Conservation (phyloP, 1,140 invertebrate genomes). For the Agrypnia vestita region DNA sequence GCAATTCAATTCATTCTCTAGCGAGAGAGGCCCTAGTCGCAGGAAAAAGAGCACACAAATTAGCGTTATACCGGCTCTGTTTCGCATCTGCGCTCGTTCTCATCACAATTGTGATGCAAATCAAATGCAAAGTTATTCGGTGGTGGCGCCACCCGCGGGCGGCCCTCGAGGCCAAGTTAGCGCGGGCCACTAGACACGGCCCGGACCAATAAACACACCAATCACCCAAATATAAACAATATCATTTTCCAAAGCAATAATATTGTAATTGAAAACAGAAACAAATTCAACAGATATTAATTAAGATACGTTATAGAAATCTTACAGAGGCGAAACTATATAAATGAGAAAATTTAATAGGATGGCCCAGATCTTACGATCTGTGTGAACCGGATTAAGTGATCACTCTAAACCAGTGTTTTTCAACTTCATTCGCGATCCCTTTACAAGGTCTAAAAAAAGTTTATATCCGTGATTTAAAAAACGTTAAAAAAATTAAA, state of each 20-base stretch:
- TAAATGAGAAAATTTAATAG: too few species aligned
- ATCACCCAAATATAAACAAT: slow-evolving; percentile 44
- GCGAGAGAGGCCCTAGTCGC: neutral
- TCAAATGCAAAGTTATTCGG: slow-evolving; percentile 51
- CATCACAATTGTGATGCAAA: slow-evolving; percentile 50
- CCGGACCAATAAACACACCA: slow-evolving; percentile 36
- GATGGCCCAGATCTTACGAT: too few species aligned
- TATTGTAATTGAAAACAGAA: too few species aligned
- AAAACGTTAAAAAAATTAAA: too few species aligned
- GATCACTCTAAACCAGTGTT: too few species aligned
- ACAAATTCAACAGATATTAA: too few species aligned
- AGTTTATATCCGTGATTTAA: too few species aligned
- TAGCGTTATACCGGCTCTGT: slow-evolving; percentile 32
- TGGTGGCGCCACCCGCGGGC: neutral
- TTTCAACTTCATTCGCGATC: too few species aligned
- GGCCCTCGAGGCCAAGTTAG: slow-evolving; percentile 31
- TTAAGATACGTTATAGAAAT: too few species aligned
- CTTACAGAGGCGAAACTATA: too few species aligned
- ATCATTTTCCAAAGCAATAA: slow-evolving; percentile 5
- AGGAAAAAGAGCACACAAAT: slow-evolving; percentile 48
- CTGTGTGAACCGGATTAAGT: too few species aligned
- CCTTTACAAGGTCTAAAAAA: too few species aligned
- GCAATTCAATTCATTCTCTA: slow-evolving; percentile 12
- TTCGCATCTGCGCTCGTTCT: slow-evolving; percentile 39
- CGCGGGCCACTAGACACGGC: slow-evolving; percentile 25